Percentiles rank a stretch among this genome's conserved stretches.
Conservation (phyloP, 2,888 invertebrate species). For the Melanophora roralis region DNA sequence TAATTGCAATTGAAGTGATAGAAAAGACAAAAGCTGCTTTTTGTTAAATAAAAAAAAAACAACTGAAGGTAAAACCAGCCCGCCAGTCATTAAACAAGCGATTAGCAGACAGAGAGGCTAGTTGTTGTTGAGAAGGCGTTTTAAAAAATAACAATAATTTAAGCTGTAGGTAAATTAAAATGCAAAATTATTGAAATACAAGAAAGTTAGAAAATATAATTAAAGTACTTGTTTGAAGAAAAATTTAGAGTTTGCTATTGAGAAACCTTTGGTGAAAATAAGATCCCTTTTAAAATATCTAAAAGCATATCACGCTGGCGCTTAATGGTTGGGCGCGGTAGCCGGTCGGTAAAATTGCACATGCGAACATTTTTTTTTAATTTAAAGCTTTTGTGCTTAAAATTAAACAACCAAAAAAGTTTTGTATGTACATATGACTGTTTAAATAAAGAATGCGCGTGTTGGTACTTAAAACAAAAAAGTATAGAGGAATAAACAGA, state of each 20-base stretch:
- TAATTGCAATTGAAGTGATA: conserved; percentile 33
- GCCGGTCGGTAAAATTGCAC: conserved; percentile 25
- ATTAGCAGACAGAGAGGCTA: background rate
- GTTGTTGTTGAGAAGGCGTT: background rate
- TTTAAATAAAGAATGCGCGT: conserved; percentile 50
- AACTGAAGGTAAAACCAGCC: background rate
- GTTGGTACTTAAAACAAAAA: conserved; percentile 55
- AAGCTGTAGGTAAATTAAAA: conserved; percentile 5
- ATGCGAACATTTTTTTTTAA: conserved; percentile 40
- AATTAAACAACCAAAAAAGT: conserved; percentile 18
- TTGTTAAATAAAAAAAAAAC: background rate
- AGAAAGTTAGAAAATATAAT: background rate
- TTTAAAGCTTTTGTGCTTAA: conserved; percentile 10
- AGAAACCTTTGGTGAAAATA: conserved; percentile 4
- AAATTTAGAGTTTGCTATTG: background rate
- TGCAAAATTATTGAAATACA: background rate
- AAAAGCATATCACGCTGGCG: conserved; percentile 13
- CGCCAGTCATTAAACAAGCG: no score
- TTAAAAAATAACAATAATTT: conserved; percentile 29
- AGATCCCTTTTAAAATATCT: background rate
- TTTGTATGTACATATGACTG: no score
- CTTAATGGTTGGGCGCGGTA: background rate
- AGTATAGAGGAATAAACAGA: background rate
- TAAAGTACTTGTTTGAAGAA: background rate
- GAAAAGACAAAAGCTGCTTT: background rate